Conservation (phyloP, 1,140 invertebrate species). For the Tetramorium parvispinum region DNA sequence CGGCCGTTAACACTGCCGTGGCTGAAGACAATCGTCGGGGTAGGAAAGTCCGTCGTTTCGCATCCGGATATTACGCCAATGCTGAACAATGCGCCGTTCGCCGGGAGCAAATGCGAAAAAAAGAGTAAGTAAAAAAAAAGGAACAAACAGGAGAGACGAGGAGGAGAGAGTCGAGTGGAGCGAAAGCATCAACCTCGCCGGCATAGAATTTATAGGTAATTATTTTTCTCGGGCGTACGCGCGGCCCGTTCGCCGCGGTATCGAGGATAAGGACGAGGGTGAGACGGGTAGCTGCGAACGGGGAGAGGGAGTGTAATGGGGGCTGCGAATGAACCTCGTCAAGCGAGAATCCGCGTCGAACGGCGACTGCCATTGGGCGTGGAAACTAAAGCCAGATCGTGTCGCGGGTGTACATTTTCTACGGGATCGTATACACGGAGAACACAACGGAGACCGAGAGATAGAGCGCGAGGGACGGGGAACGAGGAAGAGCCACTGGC, state of each 20-base stretch:
- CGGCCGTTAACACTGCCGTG: slow-evolving; percentile 43
- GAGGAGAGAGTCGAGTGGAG: slow-evolving; percentile 30
- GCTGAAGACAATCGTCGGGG: slow-evolving; percentile 60
- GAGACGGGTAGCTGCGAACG: slow-evolving; percentile 2
- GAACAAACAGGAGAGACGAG: background rate
- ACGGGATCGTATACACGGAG: slow-evolving; percentile 72
- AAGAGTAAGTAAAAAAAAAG: slow-evolving; percentile 12
- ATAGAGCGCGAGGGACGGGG: slow-evolving; percentile 51
- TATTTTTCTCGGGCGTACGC: slow-evolving; percentile 77
- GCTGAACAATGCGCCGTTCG: slow-evolving; percentile 62
- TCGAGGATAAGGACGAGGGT: slow-evolving; percentile 59
- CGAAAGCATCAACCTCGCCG: slow-evolving; percentile 57
- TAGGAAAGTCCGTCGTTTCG: slow-evolving; percentile 11
- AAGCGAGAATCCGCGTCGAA: slow-evolving; percentile 69
- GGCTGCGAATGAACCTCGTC: slow-evolving; percentile 59
- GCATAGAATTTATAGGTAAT: slow-evolving; percentile 84
- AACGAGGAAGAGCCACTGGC: slow-evolving; percentile 43
- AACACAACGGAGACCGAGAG: slow-evolving; percentile 61
- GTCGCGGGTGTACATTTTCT: slow-evolving; percentile 74
- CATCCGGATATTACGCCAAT: slow-evolving; percentile 28
- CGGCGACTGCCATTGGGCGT: slow-evolving; percentile 69
- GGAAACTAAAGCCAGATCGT: slow-evolving; percentile 75
- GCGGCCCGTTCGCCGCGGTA: slow-evolving; percentile 42
- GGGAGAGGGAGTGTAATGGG: slow-evolving; percentile 26
- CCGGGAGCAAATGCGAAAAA: slow-evolving; percentile 22